Evolutionary conservation across 2,113 vertebrate species (phyloP).

Genomic region (Puma concolor): DNA sequence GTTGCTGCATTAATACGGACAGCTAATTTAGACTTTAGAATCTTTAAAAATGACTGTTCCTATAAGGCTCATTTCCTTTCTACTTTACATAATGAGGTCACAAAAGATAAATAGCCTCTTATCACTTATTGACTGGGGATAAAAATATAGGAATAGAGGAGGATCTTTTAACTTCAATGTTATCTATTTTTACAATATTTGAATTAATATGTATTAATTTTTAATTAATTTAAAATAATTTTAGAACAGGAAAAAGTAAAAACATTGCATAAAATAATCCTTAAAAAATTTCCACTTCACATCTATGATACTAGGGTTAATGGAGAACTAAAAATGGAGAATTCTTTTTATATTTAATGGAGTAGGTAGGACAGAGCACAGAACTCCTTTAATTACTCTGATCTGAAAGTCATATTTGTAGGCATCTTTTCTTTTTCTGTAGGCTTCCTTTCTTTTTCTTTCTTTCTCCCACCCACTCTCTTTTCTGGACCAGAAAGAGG

Average conservation of each 20-base stretch:
- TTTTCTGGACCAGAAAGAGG: not conserved
- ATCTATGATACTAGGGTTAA: conserved; percentile 39
- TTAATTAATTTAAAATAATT: conserved; percentile 60
- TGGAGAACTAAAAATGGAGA: conserved; percentile 74
- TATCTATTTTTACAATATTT: conserved; percentile 63
- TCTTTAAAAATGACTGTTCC: not conserved
- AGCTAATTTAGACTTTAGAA: conserved; percentile 10
- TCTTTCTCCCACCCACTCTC: not conserved
- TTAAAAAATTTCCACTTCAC: conserved; percentile 54
- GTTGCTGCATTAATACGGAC: not conserved
- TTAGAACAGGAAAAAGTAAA: conserved; percentile 57
- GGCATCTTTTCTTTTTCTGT: not conserved
- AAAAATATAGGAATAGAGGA: not conserved
- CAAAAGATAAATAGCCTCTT: not conserved
- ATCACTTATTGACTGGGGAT: conserved; percentile 6
- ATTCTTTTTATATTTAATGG: conserved; percentile 77
- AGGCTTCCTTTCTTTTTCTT: not conserved
- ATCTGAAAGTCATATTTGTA: conserved; percentile 32
- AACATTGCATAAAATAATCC: conserved; percentile 38
- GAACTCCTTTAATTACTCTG: conserved; percentile 43
- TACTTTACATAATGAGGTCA: not conserved
- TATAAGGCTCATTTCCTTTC: not conserved
- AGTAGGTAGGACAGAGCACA: conserved; percentile 46
- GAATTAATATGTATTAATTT: conserved; percentile 48
- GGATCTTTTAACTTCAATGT: not conserved